These are phyloP conservation scores for Molossus alvarezi DNA, from an alignment of 2,797 vertebrate species.

Conservation along the genomic window DNA sequence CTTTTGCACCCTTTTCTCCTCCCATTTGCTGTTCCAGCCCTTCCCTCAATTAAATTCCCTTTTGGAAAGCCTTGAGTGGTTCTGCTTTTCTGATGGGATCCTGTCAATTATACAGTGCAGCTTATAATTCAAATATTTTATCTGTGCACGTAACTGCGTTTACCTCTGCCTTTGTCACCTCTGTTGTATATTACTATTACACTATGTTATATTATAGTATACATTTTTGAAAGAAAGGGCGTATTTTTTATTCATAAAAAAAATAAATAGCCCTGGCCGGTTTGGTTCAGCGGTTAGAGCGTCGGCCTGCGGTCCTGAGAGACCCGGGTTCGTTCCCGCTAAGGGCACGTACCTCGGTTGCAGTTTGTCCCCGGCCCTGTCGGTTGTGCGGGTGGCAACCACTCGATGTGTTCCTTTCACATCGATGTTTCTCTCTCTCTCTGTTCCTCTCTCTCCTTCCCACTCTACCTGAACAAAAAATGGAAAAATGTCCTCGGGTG, in stretches of 20 bases:
- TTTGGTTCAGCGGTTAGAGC: too few species aligned
- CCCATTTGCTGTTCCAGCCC: not conserved
- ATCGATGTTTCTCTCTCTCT: too few species aligned
- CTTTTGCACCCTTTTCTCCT: not conserved
- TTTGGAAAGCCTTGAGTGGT: not conserved
- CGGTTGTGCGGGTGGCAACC: too few species aligned
- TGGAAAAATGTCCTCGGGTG: too few species aligned
- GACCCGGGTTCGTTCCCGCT: too few species aligned
- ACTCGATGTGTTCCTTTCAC: too few species aligned
- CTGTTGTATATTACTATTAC: not conserved
- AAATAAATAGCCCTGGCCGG: not conserved
- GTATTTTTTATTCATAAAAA: not conserved
- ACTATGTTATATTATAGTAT: not conserved
- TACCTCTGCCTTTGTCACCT: not conserved
- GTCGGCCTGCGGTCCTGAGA: too few species aligned
- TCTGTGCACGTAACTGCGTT: not conserved
- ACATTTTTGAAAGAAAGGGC: not conserved
- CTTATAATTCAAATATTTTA: not conserved
- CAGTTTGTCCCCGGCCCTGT: too few species aligned
- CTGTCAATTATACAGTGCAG: not conserved
- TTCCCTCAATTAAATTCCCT: not conserved
- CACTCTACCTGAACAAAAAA: too few species aligned
- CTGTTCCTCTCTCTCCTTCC: too few species aligned
- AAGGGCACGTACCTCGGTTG: too few species aligned
- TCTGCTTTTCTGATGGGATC: not conserved